Evolutionary conservation across 2,113 vertebrate genomes (phyloP).

Genomic region (Isichthys henryi): DNA sequence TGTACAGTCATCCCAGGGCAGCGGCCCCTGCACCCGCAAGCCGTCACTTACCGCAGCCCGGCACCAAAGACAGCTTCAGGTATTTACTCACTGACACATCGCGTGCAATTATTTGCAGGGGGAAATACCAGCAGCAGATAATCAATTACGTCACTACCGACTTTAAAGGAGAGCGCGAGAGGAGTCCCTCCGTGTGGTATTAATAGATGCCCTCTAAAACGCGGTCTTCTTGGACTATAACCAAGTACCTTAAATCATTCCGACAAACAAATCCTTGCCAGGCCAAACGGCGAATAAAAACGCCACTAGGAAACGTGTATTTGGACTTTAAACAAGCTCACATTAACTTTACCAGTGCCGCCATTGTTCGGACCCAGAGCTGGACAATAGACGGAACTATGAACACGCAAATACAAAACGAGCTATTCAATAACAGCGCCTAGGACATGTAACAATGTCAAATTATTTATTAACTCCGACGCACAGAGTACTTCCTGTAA

Average conservation of each 20-base stretch:
- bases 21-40: conserved; percentile 31
- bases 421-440: conserved; percentile 37
- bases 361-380: conserved; percentile 50
- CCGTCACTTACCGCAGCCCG: conserved; percentile 37
- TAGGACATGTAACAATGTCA: conserved; percentile 41
- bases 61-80: conserved; percentile 31
- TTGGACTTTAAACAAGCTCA: conserved; percentile 51
- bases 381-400: conserved; percentile 55
- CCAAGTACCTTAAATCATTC: conserved; percentile 46
- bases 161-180: not conserved
- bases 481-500: conserved; percentile 45
- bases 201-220: conserved; percentile 1
- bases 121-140: conserved; percentile 18
- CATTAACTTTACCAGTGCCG: conserved; percentile 47
- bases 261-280: conserved; percentile 42
- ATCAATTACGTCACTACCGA: not conserved
- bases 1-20: conserved; percentile 23
- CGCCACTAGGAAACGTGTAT: conserved; percentile 47
- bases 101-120: conserved; percentile 30
- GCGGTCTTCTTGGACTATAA: conserved; percentile 29
- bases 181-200: not conserved
- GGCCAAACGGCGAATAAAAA: conserved; percentile 50
- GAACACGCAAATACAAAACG: conserved; percentile 53
- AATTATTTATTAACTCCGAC: conserved; percentile 56
- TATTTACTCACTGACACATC: conserved; percentile 34